These are phyloP conservation scores for Anhinga rufa DNA, from an alignment of 2,113 vertebrate genomes.

Conservation along the genomic window DNA sequence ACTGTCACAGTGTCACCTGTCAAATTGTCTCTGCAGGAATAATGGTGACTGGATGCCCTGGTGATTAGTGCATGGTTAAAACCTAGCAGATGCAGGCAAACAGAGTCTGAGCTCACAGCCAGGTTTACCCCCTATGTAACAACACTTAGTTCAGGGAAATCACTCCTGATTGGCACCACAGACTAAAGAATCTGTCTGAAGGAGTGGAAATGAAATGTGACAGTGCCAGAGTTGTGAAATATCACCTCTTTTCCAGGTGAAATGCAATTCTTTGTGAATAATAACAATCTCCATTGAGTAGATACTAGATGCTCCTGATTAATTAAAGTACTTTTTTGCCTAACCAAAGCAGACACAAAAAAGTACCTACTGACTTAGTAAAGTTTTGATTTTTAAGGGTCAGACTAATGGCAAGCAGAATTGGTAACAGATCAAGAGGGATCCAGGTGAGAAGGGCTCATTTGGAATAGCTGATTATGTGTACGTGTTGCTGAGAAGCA, in stretches of 20 bases:
- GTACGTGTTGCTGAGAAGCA: not conserved
- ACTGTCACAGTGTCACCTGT: conserved; percentile 24
- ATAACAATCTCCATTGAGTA: not conserved
- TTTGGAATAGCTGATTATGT: not conserved
- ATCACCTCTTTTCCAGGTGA: not conserved
- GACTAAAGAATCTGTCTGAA: not conserved
- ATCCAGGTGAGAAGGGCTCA: not conserved
- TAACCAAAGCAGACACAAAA: not conserved
- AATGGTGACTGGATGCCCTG: not conserved
- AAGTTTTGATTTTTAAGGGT: not conserved
- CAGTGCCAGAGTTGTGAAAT: not conserved
- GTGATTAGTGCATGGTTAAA: not conserved
- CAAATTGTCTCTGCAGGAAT: conserved; percentile 39
- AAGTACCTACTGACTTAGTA: not conserved
- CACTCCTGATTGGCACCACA: not conserved
- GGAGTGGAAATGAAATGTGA: not conserved
- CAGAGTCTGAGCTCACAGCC: not conserved
- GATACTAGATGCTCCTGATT: not conserved
- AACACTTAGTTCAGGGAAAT: not conserved
- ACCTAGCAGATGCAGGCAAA: not conserved
- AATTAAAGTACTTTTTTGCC: not conserved
- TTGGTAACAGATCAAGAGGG: not conserved
- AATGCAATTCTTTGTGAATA: not conserved
- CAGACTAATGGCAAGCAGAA: not conserved
- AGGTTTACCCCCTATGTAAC: not conserved